These are phyloP conservation scores for Podabrus alpinus DNA, from an alignment of 2,888 invertebrate genomes.

Conservation along the genomic window DNA sequence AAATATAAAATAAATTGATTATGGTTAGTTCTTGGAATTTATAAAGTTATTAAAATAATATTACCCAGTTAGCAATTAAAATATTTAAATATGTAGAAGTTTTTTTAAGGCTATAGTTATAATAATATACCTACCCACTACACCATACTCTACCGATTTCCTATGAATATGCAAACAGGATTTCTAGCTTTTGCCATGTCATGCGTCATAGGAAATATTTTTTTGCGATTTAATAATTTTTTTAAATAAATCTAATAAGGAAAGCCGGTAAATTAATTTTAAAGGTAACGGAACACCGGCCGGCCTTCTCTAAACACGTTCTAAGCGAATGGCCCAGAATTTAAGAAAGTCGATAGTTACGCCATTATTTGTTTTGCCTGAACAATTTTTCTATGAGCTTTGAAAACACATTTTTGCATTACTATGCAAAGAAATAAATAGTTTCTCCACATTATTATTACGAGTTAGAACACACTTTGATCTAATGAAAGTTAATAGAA, in stretches of 20 bases:
- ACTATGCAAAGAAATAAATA: slow-evolving; percentile 9
- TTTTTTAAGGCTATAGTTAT: not conserved
- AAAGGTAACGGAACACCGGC: slow-evolving; percentile 28
- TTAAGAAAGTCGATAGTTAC: slow-evolving; percentile 33
- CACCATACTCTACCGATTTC: not conserved
- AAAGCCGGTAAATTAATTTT: slow-evolving; percentile 4
- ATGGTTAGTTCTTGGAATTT: not conserved
- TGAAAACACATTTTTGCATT: slow-evolving; percentile 15
- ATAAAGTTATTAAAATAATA: not conserved
- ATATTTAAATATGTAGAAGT: not conserved
- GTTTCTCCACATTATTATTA: not conserved
- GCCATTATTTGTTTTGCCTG: slow-evolving; percentile 29
- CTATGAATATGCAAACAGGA: not conserved
- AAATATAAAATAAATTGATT: not conserved
- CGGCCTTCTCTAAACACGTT: slow-evolving; percentile 30
- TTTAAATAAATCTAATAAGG: not conserved
- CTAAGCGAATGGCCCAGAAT: slow-evolving; percentile 33
- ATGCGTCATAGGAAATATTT: not conserved
- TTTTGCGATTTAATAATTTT: not conserved
- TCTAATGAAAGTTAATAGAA: slow-evolving; percentile 10
- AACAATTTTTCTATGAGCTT: slow-evolving; percentile 24
- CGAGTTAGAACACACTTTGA: not conserved
- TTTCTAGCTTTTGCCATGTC: not conserved
- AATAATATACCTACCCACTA: not conserved
- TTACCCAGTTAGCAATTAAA: not conserved